Conservation (phyloP, 2,888 invertebrate genomes). For the Selenia dentaria region DNA sequence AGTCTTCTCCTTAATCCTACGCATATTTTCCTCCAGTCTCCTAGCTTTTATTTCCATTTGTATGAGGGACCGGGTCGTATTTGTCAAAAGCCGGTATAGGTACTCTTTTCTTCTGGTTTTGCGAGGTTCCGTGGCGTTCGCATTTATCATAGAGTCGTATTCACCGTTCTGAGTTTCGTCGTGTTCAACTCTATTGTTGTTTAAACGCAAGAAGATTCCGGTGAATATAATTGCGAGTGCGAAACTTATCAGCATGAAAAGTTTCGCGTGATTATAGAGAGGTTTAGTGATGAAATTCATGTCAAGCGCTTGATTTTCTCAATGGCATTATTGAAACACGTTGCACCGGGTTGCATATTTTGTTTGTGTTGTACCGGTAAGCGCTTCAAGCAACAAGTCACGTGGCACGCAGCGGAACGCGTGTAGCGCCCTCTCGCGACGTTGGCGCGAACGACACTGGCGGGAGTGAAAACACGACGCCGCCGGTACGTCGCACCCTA, state of each 20-base stretch:
- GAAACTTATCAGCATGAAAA: slow-evolving; percentile 68
- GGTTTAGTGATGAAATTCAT: slow-evolving; percentile 75
- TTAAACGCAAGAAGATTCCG: slow-evolving; percentile 60
- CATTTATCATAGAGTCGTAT: slow-evolving; percentile 69
- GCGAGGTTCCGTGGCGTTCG: slow-evolving; percentile 58
- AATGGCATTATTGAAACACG: slow-evolving; percentile 48
- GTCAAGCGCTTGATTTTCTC: slow-evolving; percentile 47
- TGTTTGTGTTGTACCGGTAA: slow-evolving; percentile 40
- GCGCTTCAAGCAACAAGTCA: slow-evolving; percentile 73
- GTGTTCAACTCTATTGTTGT: slow-evolving; percentile 33
- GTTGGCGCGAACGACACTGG: slow-evolving; percentile 76
- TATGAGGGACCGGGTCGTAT: slow-evolving; percentile 83
- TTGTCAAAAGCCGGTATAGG: slow-evolving; percentile 81
- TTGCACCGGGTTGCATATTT: slow-evolving; percentile 57
- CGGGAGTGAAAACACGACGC: slow-evolving; percentile 72
- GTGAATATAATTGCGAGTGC: slow-evolving; percentile 59
- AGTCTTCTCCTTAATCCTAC: slow-evolving; percentile 83
- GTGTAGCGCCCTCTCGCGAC: slow-evolving; percentile 79
- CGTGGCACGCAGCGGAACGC: slow-evolving; percentile 58
- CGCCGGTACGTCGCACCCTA: slow-evolving; percentile 77
- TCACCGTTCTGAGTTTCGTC: slow-evolving; percentile 54
- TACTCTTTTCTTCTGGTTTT: slow-evolving; percentile 79
- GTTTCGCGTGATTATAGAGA: slow-evolving; percentile 68
- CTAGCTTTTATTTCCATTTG: slow-evolving; percentile 85
- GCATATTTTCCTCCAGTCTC: slow-evolving; percentile 83